phyloP scores from a whole-genome alignment of 2,888 invertebrate genomes.

The Drosophila kambysellisi region DNA sequence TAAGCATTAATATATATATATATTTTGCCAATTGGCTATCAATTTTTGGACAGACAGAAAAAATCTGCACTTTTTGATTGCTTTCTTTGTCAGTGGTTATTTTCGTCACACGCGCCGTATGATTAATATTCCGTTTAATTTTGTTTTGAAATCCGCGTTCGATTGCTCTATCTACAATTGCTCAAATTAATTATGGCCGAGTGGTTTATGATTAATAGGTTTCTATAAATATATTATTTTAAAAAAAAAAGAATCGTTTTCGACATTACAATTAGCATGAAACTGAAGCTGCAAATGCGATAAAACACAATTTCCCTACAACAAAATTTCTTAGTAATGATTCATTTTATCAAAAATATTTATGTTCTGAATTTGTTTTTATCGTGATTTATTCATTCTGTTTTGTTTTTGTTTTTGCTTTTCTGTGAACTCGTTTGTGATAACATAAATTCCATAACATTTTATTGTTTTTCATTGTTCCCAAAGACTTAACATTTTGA shows the following conservation, averaged over 20 bases:
- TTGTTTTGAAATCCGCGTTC: constrained; percentile 30
- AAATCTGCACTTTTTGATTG: constrained; percentile 22
- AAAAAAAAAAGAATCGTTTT: background rate
- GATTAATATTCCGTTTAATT: constrained; percentile 62
- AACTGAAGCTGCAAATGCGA: constrained; percentile 6
- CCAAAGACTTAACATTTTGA: no score
- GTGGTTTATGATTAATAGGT: constrained; percentile 14
- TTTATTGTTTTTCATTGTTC: no score
- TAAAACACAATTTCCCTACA: background rate
- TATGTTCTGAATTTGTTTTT: constrained; percentile 5
- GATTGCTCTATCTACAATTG: constrained; percentile 31
- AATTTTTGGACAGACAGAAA: constrained; percentile 29
- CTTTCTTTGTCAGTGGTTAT: constrained; percentile 48
- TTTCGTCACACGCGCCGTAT: constrained; percentile 57
- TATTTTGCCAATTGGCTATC: constrained; percentile 32
- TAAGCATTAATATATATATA: constrained; percentile 23
- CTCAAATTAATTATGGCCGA: constrained; percentile 22
- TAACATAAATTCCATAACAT: background rate
- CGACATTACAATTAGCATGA: background rate
- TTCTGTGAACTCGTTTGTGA: constrained; percentile 6
- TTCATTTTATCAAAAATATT: constrained; percentile 19
- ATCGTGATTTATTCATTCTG: constrained; percentile 4
- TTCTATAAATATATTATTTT: background rate
- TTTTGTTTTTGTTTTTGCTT: constrained; percentile 1
- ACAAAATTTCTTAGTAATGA: constrained; percentile 14